These are phyloP conservation scores for Beris morrisii DNA, from an alignment of 2,888 invertebrate genomes.

Conservation along the genomic window DNA sequence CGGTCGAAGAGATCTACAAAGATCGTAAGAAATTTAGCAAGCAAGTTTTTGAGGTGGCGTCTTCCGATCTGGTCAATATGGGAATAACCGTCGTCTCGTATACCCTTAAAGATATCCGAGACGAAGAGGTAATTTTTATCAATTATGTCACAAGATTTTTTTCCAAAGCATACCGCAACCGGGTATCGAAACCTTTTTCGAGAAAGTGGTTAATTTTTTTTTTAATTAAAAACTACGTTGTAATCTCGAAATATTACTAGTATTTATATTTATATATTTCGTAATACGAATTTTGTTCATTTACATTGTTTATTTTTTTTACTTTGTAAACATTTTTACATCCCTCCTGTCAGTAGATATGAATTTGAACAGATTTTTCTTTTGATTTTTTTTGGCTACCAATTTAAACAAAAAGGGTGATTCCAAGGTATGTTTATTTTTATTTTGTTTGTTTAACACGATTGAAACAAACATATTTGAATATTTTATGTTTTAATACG, in stretches of 20 bases:
- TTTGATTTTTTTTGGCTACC: constrained; percentile 39
- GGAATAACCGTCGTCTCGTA: constrained; percentile 95
- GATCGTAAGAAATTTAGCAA: constrained; percentile 95
- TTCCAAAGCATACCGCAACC: neutral
- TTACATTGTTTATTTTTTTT: constrained; percentile 11
- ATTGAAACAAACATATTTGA: neutral
- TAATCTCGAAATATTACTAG: constrained; percentile 8
- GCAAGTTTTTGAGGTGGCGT: constrained; percentile 92
- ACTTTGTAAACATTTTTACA: constrained; percentile 12
- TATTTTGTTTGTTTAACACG: constrained; percentile 18
- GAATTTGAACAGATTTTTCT: constrained; percentile 23
- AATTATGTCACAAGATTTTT: too few relatives aligned
- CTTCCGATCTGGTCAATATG: constrained; percentile 94
- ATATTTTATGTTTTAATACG: neutral
- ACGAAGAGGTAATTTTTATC: constrained; percentile 79
- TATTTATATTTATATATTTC: constrained; percentile 17
- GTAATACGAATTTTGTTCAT: constrained; percentile 1
- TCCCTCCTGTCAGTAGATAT: constrained; percentile 30
- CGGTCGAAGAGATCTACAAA: constrained; percentile 94
- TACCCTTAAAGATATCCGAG: constrained; percentile 90
- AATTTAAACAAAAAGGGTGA: constrained; percentile 47
- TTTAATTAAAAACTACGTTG: neutral
- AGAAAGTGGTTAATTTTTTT: neutral
- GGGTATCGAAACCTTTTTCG: neutral
- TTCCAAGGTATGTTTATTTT: constrained; percentile 51